Conservation (phyloP, 2,888 invertebrate species). For the Nemapogon koenigi region DNA sequence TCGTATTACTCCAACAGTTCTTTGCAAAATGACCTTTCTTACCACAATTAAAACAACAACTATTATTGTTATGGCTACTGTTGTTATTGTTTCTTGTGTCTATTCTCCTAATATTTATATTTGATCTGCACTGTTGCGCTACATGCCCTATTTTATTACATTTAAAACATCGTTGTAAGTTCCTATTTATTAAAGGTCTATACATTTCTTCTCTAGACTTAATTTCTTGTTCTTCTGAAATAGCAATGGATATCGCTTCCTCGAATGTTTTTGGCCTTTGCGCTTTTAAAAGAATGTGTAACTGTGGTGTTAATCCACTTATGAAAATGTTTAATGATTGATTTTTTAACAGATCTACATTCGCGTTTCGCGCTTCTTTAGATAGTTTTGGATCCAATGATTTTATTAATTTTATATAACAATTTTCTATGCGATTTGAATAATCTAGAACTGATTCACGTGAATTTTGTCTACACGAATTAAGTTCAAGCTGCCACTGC, state of each 20-base stretch:
- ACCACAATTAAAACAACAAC: no score
- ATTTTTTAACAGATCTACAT: slow-evolving; percentile 20
- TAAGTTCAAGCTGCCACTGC: slow-evolving; percentile 24
- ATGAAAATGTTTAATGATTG: slow-evolving; percentile 25
- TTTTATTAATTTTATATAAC: slow-evolving; percentile 22
- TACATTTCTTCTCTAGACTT: slow-evolving; percentile 18
- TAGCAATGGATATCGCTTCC: slow-evolving; percentile 21
- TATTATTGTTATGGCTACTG: no score
- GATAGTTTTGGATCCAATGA: slow-evolving; percentile 16
- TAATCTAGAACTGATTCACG: slow-evolving; percentile 20
- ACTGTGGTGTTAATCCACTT: slow-evolving; percentile 21
- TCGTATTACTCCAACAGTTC: no score
- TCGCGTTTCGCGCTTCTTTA: slow-evolving; percentile 15
- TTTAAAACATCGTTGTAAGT: slow-evolving; percentile 11
- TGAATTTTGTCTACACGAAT: slow-evolving; percentile 20
- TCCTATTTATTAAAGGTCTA: slow-evolving; percentile 1
- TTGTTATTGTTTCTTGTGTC: no score
- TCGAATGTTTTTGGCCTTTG: slow-evolving; percentile 21
- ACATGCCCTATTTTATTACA: slow-evolving; percentile 16
- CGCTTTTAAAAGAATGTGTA: slow-evolving; percentile 23
- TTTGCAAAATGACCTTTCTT: no score
- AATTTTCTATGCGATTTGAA: slow-evolving; percentile 22
- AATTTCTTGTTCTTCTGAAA: slow-evolving; percentile 22
- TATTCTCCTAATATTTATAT: neutral
- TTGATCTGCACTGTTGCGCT: slow-evolving; percentile 13